phyloP scores from a whole-genome alignment of 2,113 vertebrate species.

The Apeltes quadracus region DNA sequence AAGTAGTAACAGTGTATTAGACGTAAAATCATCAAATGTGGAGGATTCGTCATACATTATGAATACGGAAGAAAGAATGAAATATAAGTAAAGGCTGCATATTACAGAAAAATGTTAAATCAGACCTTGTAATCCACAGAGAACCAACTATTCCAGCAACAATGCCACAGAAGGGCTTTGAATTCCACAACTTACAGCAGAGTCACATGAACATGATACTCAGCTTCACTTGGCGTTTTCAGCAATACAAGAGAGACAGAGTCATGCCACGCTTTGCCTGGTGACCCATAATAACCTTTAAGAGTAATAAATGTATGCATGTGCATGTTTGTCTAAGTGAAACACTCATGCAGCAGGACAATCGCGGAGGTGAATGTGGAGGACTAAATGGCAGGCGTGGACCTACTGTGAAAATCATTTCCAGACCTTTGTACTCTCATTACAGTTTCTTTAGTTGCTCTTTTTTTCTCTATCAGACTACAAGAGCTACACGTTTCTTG shows the following conservation, averaged over 20 bases:
- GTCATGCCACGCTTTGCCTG: slow-evolving; percentile 21
- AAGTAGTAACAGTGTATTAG: background rate
- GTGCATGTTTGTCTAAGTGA: slow-evolving; percentile 13
- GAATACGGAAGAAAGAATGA: background rate
- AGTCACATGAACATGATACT: slow-evolving; percentile 44
- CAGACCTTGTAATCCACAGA: background rate
- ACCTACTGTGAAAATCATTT: slow-evolving; percentile 66
- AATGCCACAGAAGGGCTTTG: slow-evolving; percentile 18
- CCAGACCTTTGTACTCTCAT: slow-evolving; percentile 56
- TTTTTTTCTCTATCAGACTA: background rate
- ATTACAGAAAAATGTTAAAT: background rate
- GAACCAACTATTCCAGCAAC: background rate
- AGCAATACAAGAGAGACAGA: slow-evolving; percentile 15
- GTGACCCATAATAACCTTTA: slow-evolving; percentile 30
- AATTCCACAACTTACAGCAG: slow-evolving; percentile 34
- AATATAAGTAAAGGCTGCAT: background rate
- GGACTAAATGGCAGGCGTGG: slow-evolving; percentile 48
- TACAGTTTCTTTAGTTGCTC: slow-evolving; percentile 3
- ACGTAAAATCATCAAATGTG: slow-evolving; percentile 4
- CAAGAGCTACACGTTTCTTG: slow-evolving; percentile 2
- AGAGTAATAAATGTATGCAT: background rate
- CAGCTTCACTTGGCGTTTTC: slow-evolving; percentile 30
- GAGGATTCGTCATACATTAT: background rate
- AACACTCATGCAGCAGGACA: slow-evolving; percentile 2
- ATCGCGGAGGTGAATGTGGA: slow-evolving; percentile 18